Evolutionary conservation across 2,888 invertebrate species (phyloP).

Genomic region (Parnassius orleans): DNA sequence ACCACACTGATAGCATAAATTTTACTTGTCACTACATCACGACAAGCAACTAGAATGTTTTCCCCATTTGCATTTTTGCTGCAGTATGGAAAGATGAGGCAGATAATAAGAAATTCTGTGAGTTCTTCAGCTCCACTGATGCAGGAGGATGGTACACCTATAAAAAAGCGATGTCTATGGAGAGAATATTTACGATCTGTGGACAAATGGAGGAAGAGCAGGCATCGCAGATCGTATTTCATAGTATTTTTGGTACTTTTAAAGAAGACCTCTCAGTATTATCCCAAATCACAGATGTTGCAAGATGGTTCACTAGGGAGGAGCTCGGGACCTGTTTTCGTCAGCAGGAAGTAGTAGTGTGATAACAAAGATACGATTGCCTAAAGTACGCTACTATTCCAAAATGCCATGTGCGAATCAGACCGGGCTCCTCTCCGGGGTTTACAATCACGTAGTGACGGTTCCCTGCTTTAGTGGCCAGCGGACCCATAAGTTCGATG

Average conservation of each 20-base stretch:
- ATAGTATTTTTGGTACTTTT: conserved; percentile 34
- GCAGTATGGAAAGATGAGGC: not conserved
- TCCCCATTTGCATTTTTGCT: conserved; percentile 32
- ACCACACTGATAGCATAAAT: conserved; percentile 35
- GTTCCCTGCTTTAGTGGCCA: conserved; percentile 28
- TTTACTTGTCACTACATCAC: conserved; percentile 31
- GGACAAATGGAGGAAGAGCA: conserved; percentile 30
- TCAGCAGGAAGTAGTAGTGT: conserved; percentile 1
- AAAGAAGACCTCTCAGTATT: conserved; percentile 33
- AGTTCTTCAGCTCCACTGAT: conserved; percentile 32
- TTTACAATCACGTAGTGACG: conserved; percentile 32
- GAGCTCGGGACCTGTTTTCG: conserved; percentile 29
- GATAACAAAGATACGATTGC: conserved; percentile 17
- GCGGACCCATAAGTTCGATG: conserved; percentile 27
- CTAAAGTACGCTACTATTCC: conserved; percentile 26
- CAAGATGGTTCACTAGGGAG: conserved; percentile 30
- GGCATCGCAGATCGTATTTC: conserved; percentile 32
- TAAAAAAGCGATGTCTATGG: conserved; percentile 18
- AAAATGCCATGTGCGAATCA: conserved; percentile 34
- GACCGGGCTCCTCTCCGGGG: conserved; percentile 28
- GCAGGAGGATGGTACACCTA: conserved; percentile 34
- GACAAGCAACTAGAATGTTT: conserved; percentile 38
- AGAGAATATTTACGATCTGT: conserved; percentile 9
- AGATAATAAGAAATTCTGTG: conserved; percentile 9
- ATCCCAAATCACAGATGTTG: conserved; percentile 19